phyloP scores from a whole-genome alignment of 2,797 vertebrate genomes.

The Poeciliopsis turneri region DNA sequence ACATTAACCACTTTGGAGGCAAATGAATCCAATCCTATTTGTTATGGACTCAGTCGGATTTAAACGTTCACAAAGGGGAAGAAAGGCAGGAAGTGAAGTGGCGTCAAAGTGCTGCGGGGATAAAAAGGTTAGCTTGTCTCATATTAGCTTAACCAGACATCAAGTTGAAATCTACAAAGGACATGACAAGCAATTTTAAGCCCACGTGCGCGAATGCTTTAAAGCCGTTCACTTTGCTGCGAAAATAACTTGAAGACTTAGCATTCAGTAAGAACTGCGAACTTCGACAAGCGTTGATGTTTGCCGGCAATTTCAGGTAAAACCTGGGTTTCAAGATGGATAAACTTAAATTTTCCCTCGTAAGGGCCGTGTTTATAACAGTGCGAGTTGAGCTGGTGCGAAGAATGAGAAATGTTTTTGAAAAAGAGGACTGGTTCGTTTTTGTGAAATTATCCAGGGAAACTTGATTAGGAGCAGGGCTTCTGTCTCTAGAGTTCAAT shows the following conservation, averaged over 20 bases:
- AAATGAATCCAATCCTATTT: conserved; percentile 51
- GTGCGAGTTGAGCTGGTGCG: too few relatives aligned
- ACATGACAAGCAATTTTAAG: conserved; percentile 46
- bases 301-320: too few relatives aligned
- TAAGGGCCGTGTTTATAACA: too few relatives aligned
- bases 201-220: conserved; percentile 30
- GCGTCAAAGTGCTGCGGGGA: conserved; percentile 10
- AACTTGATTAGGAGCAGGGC: too few relatives aligned
- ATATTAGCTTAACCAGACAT: conserved; percentile 27
- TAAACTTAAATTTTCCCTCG: too few relatives aligned
- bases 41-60: conserved; percentile 38
- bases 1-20: conserved; percentile 29
- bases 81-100: conserved; percentile 30
- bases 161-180: conserved; percentile 36
- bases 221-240: conserved; percentile 29
- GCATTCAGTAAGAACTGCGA: conserved; percentile 23
- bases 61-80: conserved; percentile 33
- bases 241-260: conserved; percentile 34
- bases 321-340: too few relatives aligned
- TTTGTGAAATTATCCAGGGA: too few relatives aligned
- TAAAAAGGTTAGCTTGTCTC: conserved; percentile 42
- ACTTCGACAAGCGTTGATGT: not conserved
- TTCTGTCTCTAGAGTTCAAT: too few relatives aligned
- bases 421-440: too few relatives aligned
- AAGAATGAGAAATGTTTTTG: too few relatives aligned